phyloP scores from a whole-genome alignment of 2,797 vertebrate genomes.

The Eurystomus glaucurus region DNA sequence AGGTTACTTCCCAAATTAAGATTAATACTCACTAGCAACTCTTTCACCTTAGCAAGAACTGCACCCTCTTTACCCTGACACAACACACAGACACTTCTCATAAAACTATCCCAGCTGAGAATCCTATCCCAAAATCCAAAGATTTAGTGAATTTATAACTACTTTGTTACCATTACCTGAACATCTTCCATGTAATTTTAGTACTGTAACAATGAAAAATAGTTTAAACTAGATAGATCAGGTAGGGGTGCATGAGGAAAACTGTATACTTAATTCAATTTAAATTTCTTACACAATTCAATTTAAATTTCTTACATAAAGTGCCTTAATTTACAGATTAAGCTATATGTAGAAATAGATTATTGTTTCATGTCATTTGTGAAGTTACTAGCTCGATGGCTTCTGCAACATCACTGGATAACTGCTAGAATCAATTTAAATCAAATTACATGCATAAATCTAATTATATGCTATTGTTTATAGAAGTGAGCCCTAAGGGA shows the following conservation, averaged over 20 bases:
- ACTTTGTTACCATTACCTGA: neutral
- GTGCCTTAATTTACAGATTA: neutral
- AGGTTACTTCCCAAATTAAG: neutral
- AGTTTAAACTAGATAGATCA: neutral
- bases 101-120: neutral
- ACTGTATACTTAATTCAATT: neutral
- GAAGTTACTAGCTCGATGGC: neutral
- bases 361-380: neutral
- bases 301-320: neutral
- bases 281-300: neutral
- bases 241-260: neutral
- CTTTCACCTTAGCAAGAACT: neutral
- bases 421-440: slow-evolving; percentile 61
- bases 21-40: neutral
- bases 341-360: neutral
- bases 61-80: neutral
- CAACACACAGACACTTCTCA: neutral
- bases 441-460: slow-evolving; percentile 69
- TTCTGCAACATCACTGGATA: neutral
- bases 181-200: neutral
- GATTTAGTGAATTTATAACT: neutral
- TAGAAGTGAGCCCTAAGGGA: slow-evolving; percentile 31
- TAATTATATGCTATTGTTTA: slow-evolving; percentile 65
- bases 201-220: neutral
- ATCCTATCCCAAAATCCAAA: neutral